Percentiles rank a stretch among this genome's conserved stretches.
phyloP scores from a whole-genome alignment of 1,140 invertebrate species.

The Drosophila nebulosa region DNA sequence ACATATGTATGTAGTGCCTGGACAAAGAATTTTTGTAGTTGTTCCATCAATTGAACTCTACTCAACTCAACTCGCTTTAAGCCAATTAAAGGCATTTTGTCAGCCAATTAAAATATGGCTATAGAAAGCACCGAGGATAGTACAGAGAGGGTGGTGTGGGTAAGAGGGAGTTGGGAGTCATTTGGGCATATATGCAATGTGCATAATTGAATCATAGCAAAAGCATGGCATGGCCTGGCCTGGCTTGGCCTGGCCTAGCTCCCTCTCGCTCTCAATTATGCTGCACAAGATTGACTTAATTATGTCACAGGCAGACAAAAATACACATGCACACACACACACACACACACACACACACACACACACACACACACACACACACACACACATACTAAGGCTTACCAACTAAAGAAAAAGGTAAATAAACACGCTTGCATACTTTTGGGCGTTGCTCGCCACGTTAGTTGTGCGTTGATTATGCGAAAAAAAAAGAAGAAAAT shows the following conservation, averaged over 20 bases:
- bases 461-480: constrained; percentile 54
- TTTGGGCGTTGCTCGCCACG: constrained; percentile 31
- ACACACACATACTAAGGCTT: constrained; percentile 4
- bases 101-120: constrained; percentile 67
- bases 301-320: constrained; percentile 56
- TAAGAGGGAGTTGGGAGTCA: neutral
- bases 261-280: constrained; percentile 68
- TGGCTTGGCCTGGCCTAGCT: constrained; percentile 21
- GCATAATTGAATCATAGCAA: constrained; percentile 70
- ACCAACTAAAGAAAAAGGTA: constrained; percentile 43
- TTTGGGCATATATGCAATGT: constrained; percentile 35
- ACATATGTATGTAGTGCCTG: no score
- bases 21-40: neutral
- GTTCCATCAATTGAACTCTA: constrained; percentile 5
- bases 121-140: neutral
- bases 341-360: neutral
- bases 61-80: constrained; percentile 34
- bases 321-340: constrained; percentile 8
- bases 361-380: constrained; percentile 9
- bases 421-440: constrained; percentile 64
- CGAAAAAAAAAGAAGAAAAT: constrained; percentile 50
- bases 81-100: constrained; percentile 72
- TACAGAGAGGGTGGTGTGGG: neutral
- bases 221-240: constrained; percentile 23
- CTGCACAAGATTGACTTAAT: constrained; percentile 73